Evolutionary conservation across 2,113 vertebrate genomes (phyloP).

Genomic region (Etheostoma cragini): DNA sequence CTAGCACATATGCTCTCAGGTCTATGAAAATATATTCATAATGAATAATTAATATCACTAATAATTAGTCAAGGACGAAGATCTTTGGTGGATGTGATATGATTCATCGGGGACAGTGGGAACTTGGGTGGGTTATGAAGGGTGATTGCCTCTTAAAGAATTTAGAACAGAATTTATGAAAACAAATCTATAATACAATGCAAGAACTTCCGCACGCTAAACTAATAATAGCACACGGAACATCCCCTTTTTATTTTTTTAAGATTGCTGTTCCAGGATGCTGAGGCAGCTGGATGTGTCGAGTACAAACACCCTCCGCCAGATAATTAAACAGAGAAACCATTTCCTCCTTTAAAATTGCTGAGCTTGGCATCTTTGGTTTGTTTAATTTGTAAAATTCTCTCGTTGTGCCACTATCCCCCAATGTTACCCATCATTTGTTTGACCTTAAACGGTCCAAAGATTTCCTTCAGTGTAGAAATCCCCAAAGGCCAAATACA

Average conservation of each 20-base stretch:
- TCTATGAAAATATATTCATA: neutral
- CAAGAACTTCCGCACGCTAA: too few species aligned
- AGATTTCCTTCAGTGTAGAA: neutral
- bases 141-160: neutral
- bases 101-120: neutral
- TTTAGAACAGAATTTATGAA: constrained; percentile 5
- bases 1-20: neutral
- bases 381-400: neutral
- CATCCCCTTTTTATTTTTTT: too few species aligned
- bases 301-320: constrained; percentile 19
- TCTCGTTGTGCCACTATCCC: neutral
- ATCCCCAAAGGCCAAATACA: neutral
- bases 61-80: neutral
- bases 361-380: constrained; percentile 24
- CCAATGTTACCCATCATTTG: neutral
- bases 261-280: constrained; percentile 1
- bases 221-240: too few species aligned
- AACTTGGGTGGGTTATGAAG: neutral
- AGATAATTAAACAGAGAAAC: constrained; percentile 39
- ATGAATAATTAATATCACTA: too few species aligned
- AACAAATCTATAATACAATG: too few species aligned
- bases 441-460: neutral
- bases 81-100: neutral
- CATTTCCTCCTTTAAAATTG: constrained; percentile 30
- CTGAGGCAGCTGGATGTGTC: constrained; percentile 18